These are phyloP conservation scores for Ctena decussata DNA, from an alignment of 2,888 invertebrate species.

Conservation along the genomic window DNA sequence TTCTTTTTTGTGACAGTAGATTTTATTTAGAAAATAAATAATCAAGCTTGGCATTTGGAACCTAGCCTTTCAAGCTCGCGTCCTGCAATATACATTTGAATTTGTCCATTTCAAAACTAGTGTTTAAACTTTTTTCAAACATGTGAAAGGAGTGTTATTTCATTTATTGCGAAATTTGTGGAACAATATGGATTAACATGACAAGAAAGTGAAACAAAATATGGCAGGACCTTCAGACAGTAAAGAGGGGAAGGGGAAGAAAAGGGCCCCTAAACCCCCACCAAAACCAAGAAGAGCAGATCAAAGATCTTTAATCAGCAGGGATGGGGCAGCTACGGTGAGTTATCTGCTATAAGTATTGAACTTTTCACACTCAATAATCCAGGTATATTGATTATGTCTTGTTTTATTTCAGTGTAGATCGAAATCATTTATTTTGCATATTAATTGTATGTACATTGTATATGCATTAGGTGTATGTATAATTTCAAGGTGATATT, in stretches of 20 bases:
- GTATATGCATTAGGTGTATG: too few relatives aligned
- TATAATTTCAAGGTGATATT: too few relatives aligned
- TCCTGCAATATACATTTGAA: neutral
- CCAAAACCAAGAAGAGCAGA: slow-evolving; percentile 57
- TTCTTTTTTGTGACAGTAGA: neutral
- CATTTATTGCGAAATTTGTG: neutral
- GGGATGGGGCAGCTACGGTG: neutral
- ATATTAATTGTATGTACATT: too few relatives aligned
- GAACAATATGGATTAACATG: neutral
- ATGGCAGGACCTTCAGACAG: neutral
- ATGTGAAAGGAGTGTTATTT: neutral
- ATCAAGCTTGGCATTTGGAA: neutral
- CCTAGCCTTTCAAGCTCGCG: neutral
- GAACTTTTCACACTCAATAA: too few relatives aligned
- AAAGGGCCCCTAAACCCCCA: slow-evolving; percentile 57
- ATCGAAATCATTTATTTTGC: too few relatives aligned
- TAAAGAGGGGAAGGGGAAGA: slow-evolving; percentile 23
- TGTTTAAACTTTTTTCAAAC: neutral
- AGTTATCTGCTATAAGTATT: too few relatives aligned
- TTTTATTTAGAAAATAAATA: neutral
- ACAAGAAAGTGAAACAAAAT: neutral
- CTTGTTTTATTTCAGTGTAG: too few relatives aligned
- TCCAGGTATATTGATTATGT: too few relatives aligned
- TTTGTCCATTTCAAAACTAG: neutral
- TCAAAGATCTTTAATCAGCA: neutral